Conservation (phyloP, 2,113 vertebrate genomes). For the Cygnus buccinator region DNA sequence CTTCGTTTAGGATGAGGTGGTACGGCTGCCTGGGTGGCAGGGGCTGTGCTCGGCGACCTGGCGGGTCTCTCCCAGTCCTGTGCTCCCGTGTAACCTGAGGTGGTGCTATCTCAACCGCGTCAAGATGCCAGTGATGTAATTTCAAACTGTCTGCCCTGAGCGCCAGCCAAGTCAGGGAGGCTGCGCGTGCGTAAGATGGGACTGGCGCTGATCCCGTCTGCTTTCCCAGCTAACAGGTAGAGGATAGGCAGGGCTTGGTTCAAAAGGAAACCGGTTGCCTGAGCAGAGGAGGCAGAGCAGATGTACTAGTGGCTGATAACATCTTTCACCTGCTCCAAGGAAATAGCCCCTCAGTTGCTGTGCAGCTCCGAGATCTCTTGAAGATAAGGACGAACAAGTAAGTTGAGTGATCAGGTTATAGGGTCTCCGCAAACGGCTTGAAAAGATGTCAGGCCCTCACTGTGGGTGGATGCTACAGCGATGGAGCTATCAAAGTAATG, state of each 20-base stretch:
- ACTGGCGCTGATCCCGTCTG: not conserved
- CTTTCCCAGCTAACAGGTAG: not conserved
- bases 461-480: not conserved
- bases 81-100: constrained; percentile 45
- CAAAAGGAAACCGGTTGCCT: not conserved
- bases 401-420: constrained; percentile 18
- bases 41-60: not conserved
- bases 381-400: not conserved
- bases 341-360: not conserved
- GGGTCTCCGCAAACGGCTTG: not conserved
- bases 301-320: not conserved
- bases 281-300: not conserved
- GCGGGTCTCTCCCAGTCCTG: not conserved
- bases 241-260: not conserved
- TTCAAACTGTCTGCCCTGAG: constrained; percentile 48
- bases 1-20: not conserved
- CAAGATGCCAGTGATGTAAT: constrained; percentile 62
- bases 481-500: not conserved
- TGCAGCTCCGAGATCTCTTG: not conserved
- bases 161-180: not conserved
- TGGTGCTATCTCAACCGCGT: constrained; percentile 10
- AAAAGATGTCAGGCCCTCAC: constrained; percentile 6
- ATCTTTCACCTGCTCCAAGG: not conserved
- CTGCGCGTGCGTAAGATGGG: not conserved
- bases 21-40: constrained; percentile 2